A percentile compares a stretch with the other conserved stretches of the same genome.
These are phyloP conservation scores for Micropoecilia bifurca DNA, from an alignment of 2,797 vertebrate genomes.

Conservation along the genomic window DNA sequence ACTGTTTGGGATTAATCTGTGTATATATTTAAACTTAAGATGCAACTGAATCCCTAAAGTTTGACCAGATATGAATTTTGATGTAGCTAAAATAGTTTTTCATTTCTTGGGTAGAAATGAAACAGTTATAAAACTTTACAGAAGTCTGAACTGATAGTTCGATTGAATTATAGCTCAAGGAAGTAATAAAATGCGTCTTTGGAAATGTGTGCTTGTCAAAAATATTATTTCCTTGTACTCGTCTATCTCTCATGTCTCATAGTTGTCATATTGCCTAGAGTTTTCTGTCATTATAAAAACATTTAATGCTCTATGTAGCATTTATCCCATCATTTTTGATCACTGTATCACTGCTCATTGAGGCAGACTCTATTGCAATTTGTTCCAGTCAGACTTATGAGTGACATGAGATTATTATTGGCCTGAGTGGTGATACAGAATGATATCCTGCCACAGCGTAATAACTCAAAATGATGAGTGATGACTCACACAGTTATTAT, in stretches of 20 bases:
- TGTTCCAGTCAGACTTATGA: conserved; percentile 62
- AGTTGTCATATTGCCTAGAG: conserved; percentile 1
- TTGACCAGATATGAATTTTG: background rate
- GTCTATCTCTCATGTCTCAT: background rate
- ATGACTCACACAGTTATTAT: conserved; percentile 64
- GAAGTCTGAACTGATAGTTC: background rate
- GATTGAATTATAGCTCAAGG: background rate
- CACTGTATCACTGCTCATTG: conserved; percentile 51
- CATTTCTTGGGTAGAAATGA: background rate
- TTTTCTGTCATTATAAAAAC: conserved; percentile 19
- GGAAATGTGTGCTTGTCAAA: background rate
- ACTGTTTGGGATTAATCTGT: background rate
- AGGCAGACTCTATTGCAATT: conserved; percentile 61
- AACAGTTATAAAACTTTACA: background rate
- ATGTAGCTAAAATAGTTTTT: background rate
- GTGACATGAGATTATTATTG: conserved; percentile 69
- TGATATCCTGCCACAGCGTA: conserved; percentile 65
- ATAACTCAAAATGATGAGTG: conserved; percentile 68
- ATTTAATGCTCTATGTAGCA: conserved; percentile 22
- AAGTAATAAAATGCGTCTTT: background rate
- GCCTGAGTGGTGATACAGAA: conserved; percentile 62
- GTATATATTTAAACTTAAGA: background rate
- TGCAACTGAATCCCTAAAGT: background rate
- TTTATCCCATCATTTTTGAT: conserved; percentile 53
- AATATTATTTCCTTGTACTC: background rate